A percentile compares a stretch with the other conserved stretches of the same genome.
Evolutionary conservation across 2,888 invertebrate genomes (phyloP).

Genomic region (Eupelmus urozonus): DNA sequence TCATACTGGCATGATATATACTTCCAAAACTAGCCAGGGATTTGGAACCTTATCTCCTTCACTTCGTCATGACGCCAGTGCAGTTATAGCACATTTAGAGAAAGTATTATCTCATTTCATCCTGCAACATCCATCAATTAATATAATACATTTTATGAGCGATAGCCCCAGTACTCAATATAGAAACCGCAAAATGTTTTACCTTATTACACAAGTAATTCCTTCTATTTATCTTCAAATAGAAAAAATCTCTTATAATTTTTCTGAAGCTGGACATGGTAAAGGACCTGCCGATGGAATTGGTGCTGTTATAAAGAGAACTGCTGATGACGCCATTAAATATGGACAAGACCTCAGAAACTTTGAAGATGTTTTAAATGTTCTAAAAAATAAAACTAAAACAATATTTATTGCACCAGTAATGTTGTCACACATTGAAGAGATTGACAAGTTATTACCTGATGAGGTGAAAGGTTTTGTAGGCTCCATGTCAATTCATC

Average conservation of each 20-base stretch:
- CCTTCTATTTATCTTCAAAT: slow-evolving; percentile 6
- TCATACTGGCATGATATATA: slow-evolving; percentile 17
- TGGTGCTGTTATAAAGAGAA: slow-evolving; percentile 3
- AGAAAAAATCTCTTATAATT: slow-evolving; percentile 7
- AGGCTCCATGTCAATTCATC: neutral
- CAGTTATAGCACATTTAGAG: slow-evolving; percentile 13
- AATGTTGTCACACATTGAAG: too few relatives aligned
- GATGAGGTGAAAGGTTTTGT: neutral
- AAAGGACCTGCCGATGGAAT: slow-evolving; percentile 26
- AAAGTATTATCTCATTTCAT: neutral
- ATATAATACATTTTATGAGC: slow-evolving; percentile 13
- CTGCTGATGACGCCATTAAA: neutral
- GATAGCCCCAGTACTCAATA: slow-evolving; percentile 24
- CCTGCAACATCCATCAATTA: neutral
- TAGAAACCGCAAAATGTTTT: slow-evolving; percentile 26
- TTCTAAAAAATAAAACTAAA: slow-evolving; percentile 1
- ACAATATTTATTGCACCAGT: neutral
- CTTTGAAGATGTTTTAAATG: slow-evolving; percentile 1
- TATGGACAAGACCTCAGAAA: slow-evolving; percentile 2
- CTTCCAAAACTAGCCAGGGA: neutral
- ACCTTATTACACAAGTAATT: neutral
- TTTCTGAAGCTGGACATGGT: slow-evolving; percentile 3
- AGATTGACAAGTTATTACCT: neutral
- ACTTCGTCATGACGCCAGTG: slow-evolving; percentile 12
- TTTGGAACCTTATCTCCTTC: slow-evolving; percentile 11